phyloP scores from a whole-genome alignment of 2,797 vertebrate genomes.

The Columba guinea region DNA sequence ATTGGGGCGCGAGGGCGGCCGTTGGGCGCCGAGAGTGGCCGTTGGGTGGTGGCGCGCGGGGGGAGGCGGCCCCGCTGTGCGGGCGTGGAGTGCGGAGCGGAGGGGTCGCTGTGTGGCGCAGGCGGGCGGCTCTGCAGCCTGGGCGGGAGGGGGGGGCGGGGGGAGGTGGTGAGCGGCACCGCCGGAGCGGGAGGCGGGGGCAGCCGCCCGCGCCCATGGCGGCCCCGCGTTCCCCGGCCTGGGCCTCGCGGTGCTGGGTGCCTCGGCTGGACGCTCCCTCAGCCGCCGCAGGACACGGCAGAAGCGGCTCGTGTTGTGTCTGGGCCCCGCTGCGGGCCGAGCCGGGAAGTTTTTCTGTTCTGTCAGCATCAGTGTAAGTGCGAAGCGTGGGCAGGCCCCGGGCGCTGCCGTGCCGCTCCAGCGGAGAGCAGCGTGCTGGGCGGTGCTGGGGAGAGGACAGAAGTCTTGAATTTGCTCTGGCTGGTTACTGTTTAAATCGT shows the following conservation, averaged over 20 bases:
- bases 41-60: background rate
- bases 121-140: background rate
- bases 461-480: too few species aligned
- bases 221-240: accelerated
- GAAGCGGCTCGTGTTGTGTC: background rate
- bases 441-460: background rate
- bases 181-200: background rate
- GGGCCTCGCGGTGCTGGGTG: accelerated
- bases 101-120: background rate
- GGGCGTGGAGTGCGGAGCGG: background rate
- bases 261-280: background rate
- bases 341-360: background rate
- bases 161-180: background rate
- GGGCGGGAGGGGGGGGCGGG: background rate
- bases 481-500: background rate
- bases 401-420: background rate
- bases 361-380: accelerated
- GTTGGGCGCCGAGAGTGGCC: too few species aligned
- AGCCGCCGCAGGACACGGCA: background rate
- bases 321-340: background rate
- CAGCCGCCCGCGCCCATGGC: background rate
- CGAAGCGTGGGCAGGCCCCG: background rate
- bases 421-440: accelerated
- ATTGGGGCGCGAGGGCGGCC: too few species aligned
- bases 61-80: too few species aligned